Evolutionary conservation across 2,888 invertebrate species (phyloP).

Genomic region (Byasa hedistus): DNA sequence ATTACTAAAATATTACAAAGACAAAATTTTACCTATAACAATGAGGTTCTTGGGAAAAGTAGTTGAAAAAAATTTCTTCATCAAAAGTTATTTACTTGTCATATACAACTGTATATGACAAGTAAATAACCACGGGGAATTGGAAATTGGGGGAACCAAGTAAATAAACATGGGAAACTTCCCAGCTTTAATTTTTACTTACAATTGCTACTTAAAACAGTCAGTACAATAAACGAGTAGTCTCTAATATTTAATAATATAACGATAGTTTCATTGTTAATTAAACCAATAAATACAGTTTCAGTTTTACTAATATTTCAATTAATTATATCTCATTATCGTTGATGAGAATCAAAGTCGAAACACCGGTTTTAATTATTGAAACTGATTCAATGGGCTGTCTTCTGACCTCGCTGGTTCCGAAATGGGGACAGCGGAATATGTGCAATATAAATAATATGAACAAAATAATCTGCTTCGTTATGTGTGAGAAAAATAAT

Average conservation of each 20-base stretch:
- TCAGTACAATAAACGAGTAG: neutral
- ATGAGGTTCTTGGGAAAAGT: no score
- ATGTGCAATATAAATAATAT: neutral
- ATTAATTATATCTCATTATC: neutral
- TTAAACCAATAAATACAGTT: neutral
- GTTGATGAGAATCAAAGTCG: constrained; percentile 6
- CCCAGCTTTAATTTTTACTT: no score
- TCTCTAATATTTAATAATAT: neutral
- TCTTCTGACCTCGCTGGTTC: neutral
- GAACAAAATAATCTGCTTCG: neutral
- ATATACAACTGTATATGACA: no score
- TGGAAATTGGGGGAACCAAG: no score
- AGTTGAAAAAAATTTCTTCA: no score
- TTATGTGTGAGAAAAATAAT: no score
- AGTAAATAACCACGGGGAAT: no score
- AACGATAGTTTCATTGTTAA: neutral
- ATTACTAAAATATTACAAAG: no score
- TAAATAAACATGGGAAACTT: no score
- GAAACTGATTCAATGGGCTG: constrained; percentile 7
- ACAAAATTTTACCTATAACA: no score
- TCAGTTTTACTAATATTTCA: neutral
- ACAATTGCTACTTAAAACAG: no score
- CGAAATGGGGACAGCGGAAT: constrained; percentile 7
- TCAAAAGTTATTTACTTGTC: no score
- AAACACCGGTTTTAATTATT: constrained; percentile 7